Evolutionary conservation across 2,113 vertebrate species (phyloP), one percentile per base, ranked within the genome.

Genomic region (Barnardius zonarius): DNA sequence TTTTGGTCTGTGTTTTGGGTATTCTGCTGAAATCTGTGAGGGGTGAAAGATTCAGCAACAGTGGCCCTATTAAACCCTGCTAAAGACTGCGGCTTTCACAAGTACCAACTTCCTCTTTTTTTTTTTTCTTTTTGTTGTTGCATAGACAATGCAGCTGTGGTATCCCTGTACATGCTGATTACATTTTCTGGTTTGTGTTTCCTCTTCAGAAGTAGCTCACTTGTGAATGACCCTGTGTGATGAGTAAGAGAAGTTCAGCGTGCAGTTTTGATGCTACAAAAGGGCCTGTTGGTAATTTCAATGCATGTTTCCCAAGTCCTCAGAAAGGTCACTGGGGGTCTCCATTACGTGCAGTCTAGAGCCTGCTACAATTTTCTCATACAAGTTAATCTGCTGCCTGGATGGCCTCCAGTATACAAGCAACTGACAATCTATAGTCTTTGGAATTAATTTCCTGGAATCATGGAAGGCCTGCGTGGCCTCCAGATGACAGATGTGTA

Each of bases 381-480:
- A 95, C 96, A 86, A 89, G 97, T 97, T 98, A 97, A 98, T 98
- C 96, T 97, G 82, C 94, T 97, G 91, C 93, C 93, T 97, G 95
- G 97, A 97, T 27, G 68, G 94, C 93, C 92, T 97, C 96, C 97
- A 97, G 94, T 55, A 72, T 89, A 93, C 70, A 67, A 96, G 96
- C 96, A 51, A 74, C 92, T 93, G 97, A 97, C 94, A 95, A 85
- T 96, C 88, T 81, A 85, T 88, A 86, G 94, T 92, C 95, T 97
- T 96, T 94, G 96, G 93, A 90, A 98, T 97, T 97, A 97, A 97
- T 98, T 98, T 98, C 96, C 96, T 97, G 97, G 97, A 98, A 96
- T 83, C 11, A 69, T 87, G 82, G 91, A 95, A 81, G 31, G 95
- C 88, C 86, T 88, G n/a, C 92, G 84, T 96, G 78, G 93, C 87